Percentiles rank a stretch among this genome's conserved stretches.
phyloP scores from a whole-genome alignment of 2,113 vertebrate genomes.

The Tragelaphus strepsiceros region DNA sequence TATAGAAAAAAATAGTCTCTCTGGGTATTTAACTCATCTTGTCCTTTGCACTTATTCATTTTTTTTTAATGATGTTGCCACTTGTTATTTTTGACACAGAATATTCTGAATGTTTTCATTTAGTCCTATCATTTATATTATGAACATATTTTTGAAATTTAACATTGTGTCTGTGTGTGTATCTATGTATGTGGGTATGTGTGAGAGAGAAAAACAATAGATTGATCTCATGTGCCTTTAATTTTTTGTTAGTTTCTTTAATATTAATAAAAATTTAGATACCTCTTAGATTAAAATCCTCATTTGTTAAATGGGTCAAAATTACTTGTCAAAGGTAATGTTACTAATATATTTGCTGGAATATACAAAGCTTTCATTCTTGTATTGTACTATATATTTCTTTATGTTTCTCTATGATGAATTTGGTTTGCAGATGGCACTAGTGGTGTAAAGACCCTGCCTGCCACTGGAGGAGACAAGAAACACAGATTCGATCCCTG shows the following conservation, averaged over 20 bases:
- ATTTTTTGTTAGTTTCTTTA: background rate
- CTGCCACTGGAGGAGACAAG: background rate
- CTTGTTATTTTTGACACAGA: background rate
- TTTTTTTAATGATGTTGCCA: background rate
- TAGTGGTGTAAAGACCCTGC: background rate
- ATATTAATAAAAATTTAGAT: background rate
- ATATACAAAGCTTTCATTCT: background rate
- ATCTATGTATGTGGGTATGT: background rate
- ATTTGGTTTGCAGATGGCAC: background rate
- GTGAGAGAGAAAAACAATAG: background rate
- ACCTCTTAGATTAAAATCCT: background rate
- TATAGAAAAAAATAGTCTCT: background rate
- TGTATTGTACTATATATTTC: background rate
- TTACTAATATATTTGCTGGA: background rate
- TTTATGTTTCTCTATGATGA: background rate
- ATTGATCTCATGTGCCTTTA: background rate
- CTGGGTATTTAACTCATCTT: background rate
- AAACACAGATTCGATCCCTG: rapidly evolving
- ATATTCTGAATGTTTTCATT: background rate
- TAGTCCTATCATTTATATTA: background rate
- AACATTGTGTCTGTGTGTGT: background rate
- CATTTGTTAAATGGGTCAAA: background rate
- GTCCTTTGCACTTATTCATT: background rate
- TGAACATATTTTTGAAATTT: background rate
- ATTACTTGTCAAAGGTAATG: background rate